Evolutionary conservation across 1,140 invertebrate species (phyloP), one percentile per base, ranked within the genome.

Genomic region (Melanaphis sacchari): DNA sequence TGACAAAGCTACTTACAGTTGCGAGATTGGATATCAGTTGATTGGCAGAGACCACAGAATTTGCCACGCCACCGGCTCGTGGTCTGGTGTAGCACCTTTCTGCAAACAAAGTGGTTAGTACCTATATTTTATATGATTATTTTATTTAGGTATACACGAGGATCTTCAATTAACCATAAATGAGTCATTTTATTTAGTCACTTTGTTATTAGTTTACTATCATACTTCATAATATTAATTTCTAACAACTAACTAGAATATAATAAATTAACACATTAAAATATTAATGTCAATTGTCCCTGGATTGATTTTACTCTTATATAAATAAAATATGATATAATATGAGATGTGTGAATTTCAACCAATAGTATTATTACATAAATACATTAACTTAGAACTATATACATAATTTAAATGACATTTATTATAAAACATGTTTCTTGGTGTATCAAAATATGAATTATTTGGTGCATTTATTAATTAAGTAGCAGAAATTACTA

Each of bases 51-150:
- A 97, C 95, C 96, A 99, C 95, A 95, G 98, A 93, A 96, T 97
- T 46, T 99, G 99, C 95, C 97, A 98, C 94, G 98, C 98, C 4
- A 98, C 99, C 95, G 98, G 98, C 15, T 96, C 97, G 82, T 99
- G 99, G 99, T 98, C 98, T 2, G 98, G 98, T 4, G 96, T 96
- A 31, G 96, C 97, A 38, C 98, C 98, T 1, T 96, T 97, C 36
- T 99, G 99, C 96, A 98, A 98, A 95, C 97, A 98, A 95, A 98
- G 98, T 94, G 96, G 97, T 97, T 96, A 96, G 95, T 96, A 88
- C 21, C 36, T 81, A 54, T 54, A 49, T 43, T 41, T 76, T 46
- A 18, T 59, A 31, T n/a, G 11, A 15, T 41, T 43, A 76, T 66
- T 43, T 31, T 3, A 43, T 46, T 52, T 3, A 46, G 36, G 31